These are phyloP conservation scores for Apeltes quadracus DNA, from an alignment of 2,113 vertebrate species.

Conservation along the genomic window DNA sequence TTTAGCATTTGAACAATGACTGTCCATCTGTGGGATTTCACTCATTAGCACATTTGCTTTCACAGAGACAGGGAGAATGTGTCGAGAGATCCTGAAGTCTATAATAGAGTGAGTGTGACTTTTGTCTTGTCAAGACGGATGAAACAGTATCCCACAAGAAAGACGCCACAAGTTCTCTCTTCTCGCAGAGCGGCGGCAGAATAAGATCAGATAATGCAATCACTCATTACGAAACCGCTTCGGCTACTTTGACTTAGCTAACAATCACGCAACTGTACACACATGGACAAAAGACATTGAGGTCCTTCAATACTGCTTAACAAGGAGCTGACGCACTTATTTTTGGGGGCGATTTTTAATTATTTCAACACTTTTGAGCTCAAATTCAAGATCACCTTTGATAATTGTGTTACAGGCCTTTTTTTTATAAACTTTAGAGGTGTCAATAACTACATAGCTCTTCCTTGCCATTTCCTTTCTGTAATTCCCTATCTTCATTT, in stretches of 20 bases:
- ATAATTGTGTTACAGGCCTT: background rate
- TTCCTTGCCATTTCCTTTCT: background rate
- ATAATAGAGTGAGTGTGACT: constrained; percentile 71
- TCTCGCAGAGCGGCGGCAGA: constrained; percentile 4
- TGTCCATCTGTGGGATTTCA: constrained; percentile 76
- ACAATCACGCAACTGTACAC: constrained; percentile 19
- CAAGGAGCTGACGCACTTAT: background rate
- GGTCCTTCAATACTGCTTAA: constrained; percentile 11
- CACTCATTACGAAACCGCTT: constrained; percentile 14
- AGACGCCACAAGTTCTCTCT: constrained; percentile 31
- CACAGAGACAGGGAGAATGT: constrained; percentile 66
- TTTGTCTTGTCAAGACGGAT: constrained; percentile 64
- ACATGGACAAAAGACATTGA: background rate
- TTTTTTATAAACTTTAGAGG: background rate
- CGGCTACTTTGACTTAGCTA: constrained; percentile 8
- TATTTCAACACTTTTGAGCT: background rate
- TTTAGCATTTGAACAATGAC: constrained; percentile 72
- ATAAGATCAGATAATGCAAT: constrained; percentile 30
- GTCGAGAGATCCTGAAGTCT: constrained; percentile 57
- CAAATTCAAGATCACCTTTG: background rate
- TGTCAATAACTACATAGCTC: background rate
- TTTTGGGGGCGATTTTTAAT: constrained; percentile 5
- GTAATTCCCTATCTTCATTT: constrained; percentile 4
- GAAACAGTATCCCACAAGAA: constrained; percentile 60
- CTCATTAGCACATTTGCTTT: constrained; percentile 75